Conservation (phyloP, 2,888 invertebrate genomes). For the Eristalinus sepulchralis region DNA sequence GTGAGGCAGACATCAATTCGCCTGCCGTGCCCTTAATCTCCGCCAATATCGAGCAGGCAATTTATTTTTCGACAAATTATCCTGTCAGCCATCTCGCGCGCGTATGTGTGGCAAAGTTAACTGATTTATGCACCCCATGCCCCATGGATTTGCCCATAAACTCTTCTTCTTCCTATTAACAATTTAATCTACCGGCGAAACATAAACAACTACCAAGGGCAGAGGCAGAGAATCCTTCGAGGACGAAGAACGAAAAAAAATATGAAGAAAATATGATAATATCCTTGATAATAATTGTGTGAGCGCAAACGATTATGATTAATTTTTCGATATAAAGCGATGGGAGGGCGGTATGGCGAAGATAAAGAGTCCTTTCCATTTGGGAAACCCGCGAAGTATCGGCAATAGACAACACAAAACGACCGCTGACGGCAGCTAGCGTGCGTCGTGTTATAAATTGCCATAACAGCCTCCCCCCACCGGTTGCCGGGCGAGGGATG, state of each 20-base stretch:
- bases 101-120: slow-evolving; percentile 14
- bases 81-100: slow-evolving; percentile 29
- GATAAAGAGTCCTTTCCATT: slow-evolving; percentile 15
- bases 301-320: slow-evolving; percentile 57
- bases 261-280: slow-evolving; percentile 11
- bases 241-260: background rate
- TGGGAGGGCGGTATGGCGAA: background rate
- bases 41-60: slow-evolving; percentile 43
- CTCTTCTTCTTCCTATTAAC: slow-evolving; percentile 54
- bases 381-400: slow-evolving; percentile 15
- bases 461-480: slow-evolving; percentile 8
- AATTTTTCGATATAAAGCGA: slow-evolving; percentile 54
- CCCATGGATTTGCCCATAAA: slow-evolving; percentile 63
- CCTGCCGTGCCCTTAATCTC: background rate
- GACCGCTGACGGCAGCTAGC: background rate
- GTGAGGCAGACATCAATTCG: background rate
- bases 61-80: slow-evolving; percentile 61
- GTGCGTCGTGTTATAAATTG: slow-evolving; percentile 43
- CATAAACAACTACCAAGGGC: slow-evolving; percentile 15
- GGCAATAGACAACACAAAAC: background rate
- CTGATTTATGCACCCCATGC: slow-evolving; percentile 59
- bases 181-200: slow-evolving; percentile 40
- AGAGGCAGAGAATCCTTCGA: background rate
- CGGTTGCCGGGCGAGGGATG: background rate
- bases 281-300: slow-evolving; percentile 59